Conservation (phyloP, 2,113 vertebrate genomes). For the Dascyllus trimaculatus region DNA sequence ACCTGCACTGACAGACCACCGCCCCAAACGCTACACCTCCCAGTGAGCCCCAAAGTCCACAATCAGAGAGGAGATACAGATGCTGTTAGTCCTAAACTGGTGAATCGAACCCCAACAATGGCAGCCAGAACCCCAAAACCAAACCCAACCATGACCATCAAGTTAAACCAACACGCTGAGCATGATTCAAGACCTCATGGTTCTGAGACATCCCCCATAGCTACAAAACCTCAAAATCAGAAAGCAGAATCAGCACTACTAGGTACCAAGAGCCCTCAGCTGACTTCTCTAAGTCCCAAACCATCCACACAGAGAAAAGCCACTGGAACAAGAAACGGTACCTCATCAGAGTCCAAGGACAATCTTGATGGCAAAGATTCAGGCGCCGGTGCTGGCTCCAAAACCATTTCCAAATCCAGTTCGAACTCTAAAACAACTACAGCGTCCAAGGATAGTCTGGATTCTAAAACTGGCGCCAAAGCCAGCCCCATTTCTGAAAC, state of each 20-base stretch:
- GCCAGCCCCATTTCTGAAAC: constrained; percentile 30
- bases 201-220: neutral
- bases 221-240: constrained; percentile 1
- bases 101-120: neutral
- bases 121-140: constrained; percentile 11
- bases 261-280: constrained; percentile 1
- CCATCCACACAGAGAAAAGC: constrained; percentile 19
- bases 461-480: constrained; percentile 38
- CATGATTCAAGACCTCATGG: neutral
- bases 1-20: neutral
- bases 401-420: constrained; percentile 38
- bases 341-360: constrained; percentile 10
- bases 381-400: constrained; percentile 11
- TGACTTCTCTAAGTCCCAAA: constrained; percentile 38
- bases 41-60: neutral
- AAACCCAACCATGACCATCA: neutral
- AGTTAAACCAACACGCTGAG: neutral
- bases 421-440: constrained; percentile 13
- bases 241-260: neutral
- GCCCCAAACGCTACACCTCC: constrained; percentile 2
- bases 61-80: constrained; percentile 7
- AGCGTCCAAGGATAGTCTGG: constrained; percentile 10
- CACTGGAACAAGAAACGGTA: neutral
- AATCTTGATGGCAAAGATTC: constrained; percentile 36
- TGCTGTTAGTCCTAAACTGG: constrained; percentile 18